These are phyloP conservation scores for Dryoscopus gambensis DNA, from an alignment of 2,113 vertebrate species.

Conservation along the genomic window DNA sequence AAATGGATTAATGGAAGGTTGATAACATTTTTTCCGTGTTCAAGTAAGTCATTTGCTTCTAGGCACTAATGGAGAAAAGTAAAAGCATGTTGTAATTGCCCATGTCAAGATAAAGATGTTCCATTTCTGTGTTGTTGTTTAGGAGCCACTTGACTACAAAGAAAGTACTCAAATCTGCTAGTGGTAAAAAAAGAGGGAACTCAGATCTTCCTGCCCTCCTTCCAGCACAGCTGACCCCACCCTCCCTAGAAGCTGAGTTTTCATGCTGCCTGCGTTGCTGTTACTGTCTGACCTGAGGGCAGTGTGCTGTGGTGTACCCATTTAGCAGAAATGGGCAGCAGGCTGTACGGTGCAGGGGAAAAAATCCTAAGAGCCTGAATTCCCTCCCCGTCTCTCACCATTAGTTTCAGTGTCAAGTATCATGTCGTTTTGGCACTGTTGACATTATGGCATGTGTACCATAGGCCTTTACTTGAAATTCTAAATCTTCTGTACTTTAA, in stretches of 20 bases:
- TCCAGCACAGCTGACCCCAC: background rate
- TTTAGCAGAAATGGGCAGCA: background rate
- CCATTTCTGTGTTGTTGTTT: background rate
- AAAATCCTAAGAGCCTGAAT: background rate
- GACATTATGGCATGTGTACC: background rate
- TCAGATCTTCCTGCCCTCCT: background rate
- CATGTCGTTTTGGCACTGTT: accelerated
- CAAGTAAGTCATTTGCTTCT: background rate
- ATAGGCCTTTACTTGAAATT: background rate
- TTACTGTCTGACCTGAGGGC: background rate
- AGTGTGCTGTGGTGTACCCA: accelerated
- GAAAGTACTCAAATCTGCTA: background rate
- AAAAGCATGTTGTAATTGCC: background rate
- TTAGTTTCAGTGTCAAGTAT: background rate
- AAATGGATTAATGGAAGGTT: background rate
- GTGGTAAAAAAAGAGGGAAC: background rate
- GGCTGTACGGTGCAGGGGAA: background rate
- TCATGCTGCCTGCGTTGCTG: background rate
- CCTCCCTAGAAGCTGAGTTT: background rate
- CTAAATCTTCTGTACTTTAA: background rate
- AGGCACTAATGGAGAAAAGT: background rate
- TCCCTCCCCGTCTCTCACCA: background rate
- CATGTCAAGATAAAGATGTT: background rate
- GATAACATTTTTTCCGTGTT: background rate
- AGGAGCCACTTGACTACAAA: background rate